Conservation (phyloP, 2,888 invertebrate genomes). For the Ophion slaviceki region DNA sequence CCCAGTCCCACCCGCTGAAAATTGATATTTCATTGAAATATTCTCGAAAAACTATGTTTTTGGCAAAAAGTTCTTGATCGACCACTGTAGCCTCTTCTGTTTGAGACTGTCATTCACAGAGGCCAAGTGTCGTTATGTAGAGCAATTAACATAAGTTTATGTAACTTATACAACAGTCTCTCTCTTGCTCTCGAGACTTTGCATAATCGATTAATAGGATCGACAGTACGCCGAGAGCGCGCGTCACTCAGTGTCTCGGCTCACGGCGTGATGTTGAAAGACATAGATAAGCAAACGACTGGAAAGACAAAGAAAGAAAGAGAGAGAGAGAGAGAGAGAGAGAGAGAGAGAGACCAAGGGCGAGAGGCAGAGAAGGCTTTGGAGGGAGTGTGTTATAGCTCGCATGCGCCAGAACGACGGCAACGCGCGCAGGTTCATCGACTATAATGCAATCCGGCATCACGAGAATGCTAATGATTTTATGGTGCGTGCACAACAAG, state of each 20-base stretch:
- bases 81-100: too few relatives aligned
- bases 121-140: neutral
- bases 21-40: too few relatives aligned
- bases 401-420: constrained; percentile 46
- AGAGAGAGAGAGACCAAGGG: constrained; percentile 29
- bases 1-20: too few relatives aligned
- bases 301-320: constrained; percentile 38
- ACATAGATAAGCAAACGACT: constrained; percentile 39
- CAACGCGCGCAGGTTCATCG: constrained; percentile 63
- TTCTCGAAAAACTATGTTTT: too few relatives aligned
- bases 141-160: constrained; percentile 9
- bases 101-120: too few relatives aligned
- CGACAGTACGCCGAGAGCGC: constrained; percentile 51
- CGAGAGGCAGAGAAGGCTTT: constrained; percentile 37
- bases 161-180: constrained; percentile 1
- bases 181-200: constrained; percentile 43
- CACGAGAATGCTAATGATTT: constrained; percentile 67
- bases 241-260: constrained; percentile 58
- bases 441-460: constrained; percentile 64
- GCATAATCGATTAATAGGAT: constrained; percentile 64
- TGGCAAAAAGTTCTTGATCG: too few relatives aligned
- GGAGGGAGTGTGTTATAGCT: neutral
- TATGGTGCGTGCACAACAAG: constrained; percentile 62
- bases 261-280: constrained; percentile 35
- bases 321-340: constrained; percentile 16